These are phyloP conservation scores for Dynastes tityus DNA, from an alignment of 2,888 invertebrate species.

Conservation along the genomic window DNA sequence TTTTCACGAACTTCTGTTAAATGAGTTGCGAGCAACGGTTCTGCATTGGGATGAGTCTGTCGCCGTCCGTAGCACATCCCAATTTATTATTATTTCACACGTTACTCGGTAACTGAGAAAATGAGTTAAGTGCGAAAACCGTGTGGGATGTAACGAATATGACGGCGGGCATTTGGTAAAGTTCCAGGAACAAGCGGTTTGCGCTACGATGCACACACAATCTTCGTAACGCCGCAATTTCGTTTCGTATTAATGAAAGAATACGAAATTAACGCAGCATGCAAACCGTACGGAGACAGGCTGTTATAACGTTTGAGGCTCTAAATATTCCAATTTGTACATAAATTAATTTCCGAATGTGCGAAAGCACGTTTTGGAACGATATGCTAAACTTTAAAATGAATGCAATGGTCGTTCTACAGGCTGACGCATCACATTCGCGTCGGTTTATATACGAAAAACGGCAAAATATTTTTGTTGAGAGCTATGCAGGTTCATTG, in stretches of 20 bases:
- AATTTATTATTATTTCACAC: conserved; percentile 34
- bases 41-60: not conserved
- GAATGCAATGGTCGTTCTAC: too few relatives aligned
- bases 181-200: conserved; percentile 14
- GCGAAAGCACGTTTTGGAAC: too few relatives aligned
- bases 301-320: conserved; percentile 3
- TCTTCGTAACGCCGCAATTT: not conserved
- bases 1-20: conserved; percentile 19
- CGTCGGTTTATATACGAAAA: too few relatives aligned
- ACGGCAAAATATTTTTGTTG: too few relatives aligned
- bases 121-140: conserved; percentile 29
- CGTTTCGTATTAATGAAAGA: not conserved
- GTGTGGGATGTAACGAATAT: conserved; percentile 18
- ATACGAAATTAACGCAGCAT: conserved; percentile 15
- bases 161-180: conserved; percentile 13
- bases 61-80: not conserved
- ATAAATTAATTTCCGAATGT: too few relatives aligned
- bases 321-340: not conserved
- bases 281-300: not conserved
- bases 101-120: conserved; percentile 26
- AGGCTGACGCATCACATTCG: too few relatives aligned
- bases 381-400: too few relatives aligned
- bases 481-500: too few relatives aligned
- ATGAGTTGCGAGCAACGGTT: conserved; percentile 13
- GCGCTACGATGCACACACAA: conserved; percentile 1